Evolutionary conservation across 2,797 vertebrate species (phyloP), one percentile per base, ranked within the genome.

Genomic region (Catostomus latipinnis): DNA sequence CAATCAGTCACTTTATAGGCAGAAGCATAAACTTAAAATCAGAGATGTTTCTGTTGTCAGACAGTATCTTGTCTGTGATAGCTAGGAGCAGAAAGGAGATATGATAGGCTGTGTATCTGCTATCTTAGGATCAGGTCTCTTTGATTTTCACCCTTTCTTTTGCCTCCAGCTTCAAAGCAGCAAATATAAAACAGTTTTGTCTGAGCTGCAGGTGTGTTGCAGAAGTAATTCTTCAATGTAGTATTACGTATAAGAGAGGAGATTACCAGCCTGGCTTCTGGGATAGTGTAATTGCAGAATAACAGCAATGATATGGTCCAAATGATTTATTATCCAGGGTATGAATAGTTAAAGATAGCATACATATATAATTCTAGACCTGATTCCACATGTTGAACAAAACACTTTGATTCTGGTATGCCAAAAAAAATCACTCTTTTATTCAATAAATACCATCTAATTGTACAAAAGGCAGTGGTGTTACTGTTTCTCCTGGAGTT

Each of bases 1-100:
- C 87, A 92, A 91, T 90, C 87, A 86, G 90, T 92, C 88, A 91
- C 81, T 52, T 45, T 34, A 34, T 34, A 46, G 34, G 53, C 45
- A 77, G 11, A 45, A 57, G 69, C 62, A 56, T 56, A 63, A 68
- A 74, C 70, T 70, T 74, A 74, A 49, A 49, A 77, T 78, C 74
- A 57, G 45, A 60, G 43, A 69, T 69, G 60, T 54, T 62, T 61
- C 56, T 71, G 68, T 65, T 63, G 53, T 79, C 50, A 50, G 4
- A 34, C 34, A 34, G 34, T 81, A 76, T 83, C 60, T 81, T 50
- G 34, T 61, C 46, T 18, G 46, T 60, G 74, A 84, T 84, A 81
- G 71, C 82, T 75, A 53, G 61, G 81, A 82, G 77, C 54, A 52
- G 80, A 82, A 67, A 70, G 74, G 61, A 68, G 84, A 86, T 81